A percentile compares a stretch with the other conserved stretches of the same genome.
These are phyloP conservation scores for Synanthedon tipuliformis DNA, from an alignment of 2,888 invertebrate genomes.

Conservation along the genomic window DNA sequence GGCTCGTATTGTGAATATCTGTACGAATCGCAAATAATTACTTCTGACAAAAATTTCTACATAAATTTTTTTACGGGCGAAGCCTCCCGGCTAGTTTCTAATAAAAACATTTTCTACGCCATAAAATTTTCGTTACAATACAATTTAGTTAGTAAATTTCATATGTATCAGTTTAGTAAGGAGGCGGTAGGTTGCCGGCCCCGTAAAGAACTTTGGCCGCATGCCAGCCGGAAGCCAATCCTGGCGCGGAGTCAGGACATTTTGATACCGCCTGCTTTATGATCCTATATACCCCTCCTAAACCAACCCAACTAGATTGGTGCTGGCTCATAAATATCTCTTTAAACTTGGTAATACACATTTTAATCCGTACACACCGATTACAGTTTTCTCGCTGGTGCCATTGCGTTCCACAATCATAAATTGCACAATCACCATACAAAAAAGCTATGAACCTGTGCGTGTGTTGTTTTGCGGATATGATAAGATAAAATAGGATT, in stretches of 20 bases:
- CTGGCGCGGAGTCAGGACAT: slow-evolving; percentile 48
- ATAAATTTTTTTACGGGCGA: no score
- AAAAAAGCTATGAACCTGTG: no score
- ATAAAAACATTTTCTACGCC: background rate
- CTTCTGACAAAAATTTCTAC: no score
- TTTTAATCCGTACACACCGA: no score
- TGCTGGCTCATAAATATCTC: background rate
- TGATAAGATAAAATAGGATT: no score
- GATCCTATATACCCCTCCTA: background rate
- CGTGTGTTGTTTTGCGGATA: no score
- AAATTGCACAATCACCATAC: no score
- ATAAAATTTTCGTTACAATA: background rate
- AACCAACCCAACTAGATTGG: background rate
- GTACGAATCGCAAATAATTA: no score
- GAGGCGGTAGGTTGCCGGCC: slow-evolving; percentile 18
- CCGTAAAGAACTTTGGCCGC: slow-evolving; percentile 36
- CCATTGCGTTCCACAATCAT: no score
- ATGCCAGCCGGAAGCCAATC: slow-evolving; percentile 50
- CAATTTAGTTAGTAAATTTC: background rate
- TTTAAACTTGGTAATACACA: background rate
- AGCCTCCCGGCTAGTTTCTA: no score
- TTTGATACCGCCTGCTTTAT: slow-evolving; percentile 30
- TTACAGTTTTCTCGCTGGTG: no score
- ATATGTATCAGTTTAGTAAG: background rate
- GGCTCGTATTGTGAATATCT: no score